Base-by-base conservation (phyloP, 2,113 vertebrate genomes). In the Abramis brama region DNA sequence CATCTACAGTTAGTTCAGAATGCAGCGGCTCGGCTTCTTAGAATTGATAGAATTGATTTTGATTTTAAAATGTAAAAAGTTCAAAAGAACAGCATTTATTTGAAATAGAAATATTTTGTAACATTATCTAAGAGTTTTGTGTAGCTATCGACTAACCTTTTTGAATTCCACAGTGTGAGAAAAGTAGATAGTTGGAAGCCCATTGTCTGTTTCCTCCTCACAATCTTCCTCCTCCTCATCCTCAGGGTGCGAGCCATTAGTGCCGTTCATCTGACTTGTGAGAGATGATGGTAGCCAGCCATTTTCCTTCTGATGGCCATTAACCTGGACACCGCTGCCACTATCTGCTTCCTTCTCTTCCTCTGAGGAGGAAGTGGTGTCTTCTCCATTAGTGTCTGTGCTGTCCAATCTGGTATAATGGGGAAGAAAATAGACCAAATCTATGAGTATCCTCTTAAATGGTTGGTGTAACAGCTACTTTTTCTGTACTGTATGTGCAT, bases 111-210 rank as follows among this genome's bases (percentile, higher is more conserved):
- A n/a, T 23, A 10, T 45, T 74, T 74, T 55, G 17, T 77, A 33
- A 55, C 15, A 30, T 55, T 9, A 39, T 9, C 6, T 80, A 27
- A 64, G 1, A 1, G 15, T 13, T 45, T 64, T 57, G 9, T 64
- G 39, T 5, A 12, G 12, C 12, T 5, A 23, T 21, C 12, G 9
- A 27, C 19, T 64, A 33, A 95, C 98, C 96, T 97, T 97, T 92
- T 99, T 99, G 87, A 96, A 97, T 90, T 99, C 98, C 3, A 97
- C 95, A 23, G 97, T 99, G 91, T 99, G 98, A 91, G 95, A 96
- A 92, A 99, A 99, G 92, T 95, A 97, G 91, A 99, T 99, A 39
- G 98, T 99, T 19, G 98, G 97, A 88, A 98, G 86, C 84, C 86
- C 87, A 82, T 89, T 91, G 71, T 93, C 94, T 33, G 92, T 93